Conservation (phyloP, 2,797 vertebrate genomes). For the Oceanodroma leucorhoa region DNA sequence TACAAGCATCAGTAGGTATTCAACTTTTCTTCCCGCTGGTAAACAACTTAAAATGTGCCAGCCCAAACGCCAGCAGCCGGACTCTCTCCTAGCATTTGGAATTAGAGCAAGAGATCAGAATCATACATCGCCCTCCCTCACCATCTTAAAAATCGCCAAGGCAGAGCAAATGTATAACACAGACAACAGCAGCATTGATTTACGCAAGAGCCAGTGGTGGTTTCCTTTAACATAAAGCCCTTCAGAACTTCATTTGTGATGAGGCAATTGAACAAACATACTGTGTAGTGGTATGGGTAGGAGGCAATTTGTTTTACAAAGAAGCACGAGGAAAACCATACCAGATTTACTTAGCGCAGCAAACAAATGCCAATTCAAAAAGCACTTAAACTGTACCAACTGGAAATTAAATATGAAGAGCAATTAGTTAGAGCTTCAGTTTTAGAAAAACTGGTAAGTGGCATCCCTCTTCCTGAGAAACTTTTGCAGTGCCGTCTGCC, state of each 20-base stretch:
- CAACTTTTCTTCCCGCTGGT: neutral
- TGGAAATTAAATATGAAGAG: neutral
- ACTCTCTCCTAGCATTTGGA: neutral
- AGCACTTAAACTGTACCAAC: neutral
- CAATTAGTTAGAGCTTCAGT: constrained; percentile 1
- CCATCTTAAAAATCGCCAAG: neutral
- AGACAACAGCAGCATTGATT: neutral
- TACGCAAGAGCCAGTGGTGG: neutral
- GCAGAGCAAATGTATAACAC: neutral
- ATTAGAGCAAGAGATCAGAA: neutral
- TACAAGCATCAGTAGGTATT: neutral
- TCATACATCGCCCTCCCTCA: fast-evolving
- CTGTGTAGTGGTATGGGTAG: neutral
- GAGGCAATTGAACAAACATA: constrained; percentile 25
- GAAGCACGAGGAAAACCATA: neutral
- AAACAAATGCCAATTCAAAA: constrained; percentile 38
- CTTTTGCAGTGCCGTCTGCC: fast-evolving
- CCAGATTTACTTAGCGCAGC: neutral
- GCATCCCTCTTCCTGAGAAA: neutral
- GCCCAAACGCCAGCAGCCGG: neutral
- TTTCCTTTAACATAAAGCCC: constrained; percentile 29
- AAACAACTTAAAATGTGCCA: neutral
- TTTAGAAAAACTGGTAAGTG: neutral
- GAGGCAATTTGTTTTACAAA: constrained; percentile 46
- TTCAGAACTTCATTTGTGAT: constrained; percentile 2